Evolutionary conservation across 2,888 invertebrate species (phyloP), one percentile per base, ranked within the genome.

Genomic region (Lacanobia wlatinum): DNA sequence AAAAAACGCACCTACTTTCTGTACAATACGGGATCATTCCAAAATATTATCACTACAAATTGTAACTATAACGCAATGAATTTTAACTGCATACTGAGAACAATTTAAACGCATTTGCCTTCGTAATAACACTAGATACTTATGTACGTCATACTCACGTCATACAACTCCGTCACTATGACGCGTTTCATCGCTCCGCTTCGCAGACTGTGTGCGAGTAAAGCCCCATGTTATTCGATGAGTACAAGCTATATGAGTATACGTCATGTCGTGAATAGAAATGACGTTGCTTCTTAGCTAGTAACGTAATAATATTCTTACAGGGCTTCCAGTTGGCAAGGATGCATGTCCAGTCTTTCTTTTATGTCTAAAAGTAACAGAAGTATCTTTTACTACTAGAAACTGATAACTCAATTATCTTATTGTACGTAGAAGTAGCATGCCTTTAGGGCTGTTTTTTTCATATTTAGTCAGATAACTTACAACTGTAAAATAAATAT

Each of bases 191-290:
- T 75, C 60, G 72, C 67, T 46, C 50, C 56, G 59, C 62, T 43
- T 62, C 28, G 76, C 77, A 2, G 14, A 61, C 52, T 28, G 43
- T 66, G 60, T 59, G 48, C 18, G 10, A 62, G n/a, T 56, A 50
- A 64, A 53, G 28, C 58, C 53, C 6, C 12, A 43, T 50, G 61
- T 43, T 43, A 58, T 68, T 69, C 21, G 28, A 46, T 53, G 34
- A 53, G 50, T 61, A 70, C 18, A 61, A 61, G 43, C 60, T 60
- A 73, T 46, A 34, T 38, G 14, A 38, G 1, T 56, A 53, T 59
- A 70, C 67, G 66, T 79, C 66, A 67, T 43, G 43, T 38, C 76
- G 65, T 73, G 80, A 85, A 85, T 73, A 75, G 70, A 61, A 78
- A 74, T 82, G 65, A 70, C 58, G 72, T 55, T 40, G 46, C 62